Evolutionary conservation across 2,797 vertebrate species (phyloP).

Genomic region (Vipera latastei): DNA sequence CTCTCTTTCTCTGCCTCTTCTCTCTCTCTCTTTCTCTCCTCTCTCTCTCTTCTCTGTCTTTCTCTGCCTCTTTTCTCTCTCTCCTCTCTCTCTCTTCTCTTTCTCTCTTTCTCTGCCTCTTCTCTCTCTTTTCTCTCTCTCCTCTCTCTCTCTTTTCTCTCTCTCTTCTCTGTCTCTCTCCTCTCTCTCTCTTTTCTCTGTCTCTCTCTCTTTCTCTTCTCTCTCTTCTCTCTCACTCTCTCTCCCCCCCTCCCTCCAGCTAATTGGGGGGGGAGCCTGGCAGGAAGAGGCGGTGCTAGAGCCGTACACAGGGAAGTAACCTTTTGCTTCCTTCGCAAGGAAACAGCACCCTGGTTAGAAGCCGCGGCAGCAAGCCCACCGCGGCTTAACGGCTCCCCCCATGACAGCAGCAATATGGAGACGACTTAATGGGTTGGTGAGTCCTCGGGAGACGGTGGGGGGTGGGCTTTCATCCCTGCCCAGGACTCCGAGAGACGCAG

Average conservation of each 20-base stretch:
- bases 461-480: not conserved
- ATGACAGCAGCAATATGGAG: constrained; percentile 49
- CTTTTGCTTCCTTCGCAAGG: constrained; percentile 35
- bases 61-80: not conserved
- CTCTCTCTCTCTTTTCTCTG: too few species aligned
- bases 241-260: not conserved
- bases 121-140: not conserved
- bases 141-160: not conserved
- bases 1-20: too few species aligned
- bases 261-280: not conserved
- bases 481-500: not conserved
- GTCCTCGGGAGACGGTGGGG: not conserved
- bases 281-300: constrained; percentile 31
- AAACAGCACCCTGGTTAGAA: constrained; percentile 34
- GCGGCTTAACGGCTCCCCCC: constrained; percentile 7
- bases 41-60: not conserved
- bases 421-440: constrained; percentile 50
- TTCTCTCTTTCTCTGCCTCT: not conserved
- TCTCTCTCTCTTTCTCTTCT: not conserved
- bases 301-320: constrained; percentile 43
- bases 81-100: too few species aligned
- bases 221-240: too few species aligned
- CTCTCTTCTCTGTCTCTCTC: not conserved
- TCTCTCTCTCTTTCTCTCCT: not conserved
- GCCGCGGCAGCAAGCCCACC: constrained; percentile 4